Base-by-base conservation (phyloP, 2,797 vertebrate species). In the Salarias fasciatus region DNA sequence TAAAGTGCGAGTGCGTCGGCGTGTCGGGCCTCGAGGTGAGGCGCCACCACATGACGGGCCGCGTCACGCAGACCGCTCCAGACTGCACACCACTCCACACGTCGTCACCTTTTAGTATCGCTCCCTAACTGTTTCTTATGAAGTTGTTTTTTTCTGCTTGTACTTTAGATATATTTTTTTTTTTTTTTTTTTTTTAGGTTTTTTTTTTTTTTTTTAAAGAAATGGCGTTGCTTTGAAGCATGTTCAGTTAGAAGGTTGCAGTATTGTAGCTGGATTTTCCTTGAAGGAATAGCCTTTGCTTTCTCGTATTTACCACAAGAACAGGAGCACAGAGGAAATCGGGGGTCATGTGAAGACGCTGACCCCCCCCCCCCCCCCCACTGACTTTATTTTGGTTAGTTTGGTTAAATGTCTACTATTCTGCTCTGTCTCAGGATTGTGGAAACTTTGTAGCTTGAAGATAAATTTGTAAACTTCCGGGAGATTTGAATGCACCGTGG, bases 151-250 rank as follows among this genome's bases (percentile, higher is more conserved):
- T 83, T 85, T 81, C 77, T 89, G 84, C 81, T 88, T 85, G 90
- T 90, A 92, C 90, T 92, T 92, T 90, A 91, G 79, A 78, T 65
- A 47, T 11, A 64, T 58, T 65, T 85, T 43, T 82, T 71, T 44
- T n/a, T n/a, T n/a, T n/a, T 8, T 64, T 69, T 60, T 36, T 43
- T 63, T 82, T 48, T 11, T 9, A 1, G 4, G 11, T 38, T 11
- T 38, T 11, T 10, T 79, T 68, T 51, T 11, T 63, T 62, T 55
- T 15, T 36, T 69, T 63, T 37, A 7, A 73, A 86, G 28, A 73
- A 69, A 79, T 77, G 64, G 84, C 83, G 53, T 80, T 66, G 72
- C 77, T 82, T 65, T 77, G 66, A 70, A 74, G 66, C 66, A 77
- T 84, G 72, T 72, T 65, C 52, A 11, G 36, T 75, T 82, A 45